phyloP scores from a whole-genome alignment of 2,797 vertebrate species.

The Tragopan temminckii region DNA sequence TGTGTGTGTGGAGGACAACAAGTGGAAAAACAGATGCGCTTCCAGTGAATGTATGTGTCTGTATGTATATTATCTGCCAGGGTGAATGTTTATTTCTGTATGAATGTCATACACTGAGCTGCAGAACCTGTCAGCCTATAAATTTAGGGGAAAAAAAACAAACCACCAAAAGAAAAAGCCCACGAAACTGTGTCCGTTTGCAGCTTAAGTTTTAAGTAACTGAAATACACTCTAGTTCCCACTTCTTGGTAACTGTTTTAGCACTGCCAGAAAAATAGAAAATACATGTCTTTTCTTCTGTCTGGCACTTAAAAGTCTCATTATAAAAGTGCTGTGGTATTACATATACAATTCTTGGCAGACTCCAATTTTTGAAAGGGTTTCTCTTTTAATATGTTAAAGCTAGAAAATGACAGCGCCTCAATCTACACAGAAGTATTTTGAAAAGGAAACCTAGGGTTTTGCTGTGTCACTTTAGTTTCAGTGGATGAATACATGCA shows the following conservation, averaged over 20 bases:
- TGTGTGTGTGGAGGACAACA: background rate
- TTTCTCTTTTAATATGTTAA: background rate
- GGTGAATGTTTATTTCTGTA: background rate
- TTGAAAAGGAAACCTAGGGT: background rate
- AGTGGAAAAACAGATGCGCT: background rate
- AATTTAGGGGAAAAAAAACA: background rate
- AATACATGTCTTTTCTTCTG: background rate
- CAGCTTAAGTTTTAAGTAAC: background rate
- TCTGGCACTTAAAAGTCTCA: background rate
- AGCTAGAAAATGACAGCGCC: background rate
- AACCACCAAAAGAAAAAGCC: background rate
- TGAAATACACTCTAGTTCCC: background rate
- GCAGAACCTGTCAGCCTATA: background rate
- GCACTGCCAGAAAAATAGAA: background rate
- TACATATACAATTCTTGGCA: background rate
- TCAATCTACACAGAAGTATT: background rate
- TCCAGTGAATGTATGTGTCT: background rate
- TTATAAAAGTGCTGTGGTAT: background rate
- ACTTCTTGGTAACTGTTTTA: background rate
- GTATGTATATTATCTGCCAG: background rate
- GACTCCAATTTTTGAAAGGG: background rate
- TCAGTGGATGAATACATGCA: conserved; percentile 13
- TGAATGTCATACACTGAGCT: background rate
- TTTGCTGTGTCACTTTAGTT: conserved; percentile 30
- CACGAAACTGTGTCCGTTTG: background rate